Conservation (phyloP, 2,113 vertebrate species). For the Perca flavescens region DNA sequence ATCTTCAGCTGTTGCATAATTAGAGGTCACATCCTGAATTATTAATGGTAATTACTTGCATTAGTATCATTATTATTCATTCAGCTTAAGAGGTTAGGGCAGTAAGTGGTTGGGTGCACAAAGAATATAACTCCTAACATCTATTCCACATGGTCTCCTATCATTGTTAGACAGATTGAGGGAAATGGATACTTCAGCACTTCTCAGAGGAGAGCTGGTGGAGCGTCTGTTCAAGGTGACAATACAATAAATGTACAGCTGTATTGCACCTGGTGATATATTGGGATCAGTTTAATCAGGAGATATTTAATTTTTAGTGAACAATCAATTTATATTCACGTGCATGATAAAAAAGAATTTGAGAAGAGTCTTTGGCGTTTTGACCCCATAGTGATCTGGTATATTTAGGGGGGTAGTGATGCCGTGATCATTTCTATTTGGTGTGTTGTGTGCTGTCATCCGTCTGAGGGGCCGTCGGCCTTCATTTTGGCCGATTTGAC, state of each 20-base stretch:
- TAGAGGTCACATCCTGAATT: constrained; percentile 58
- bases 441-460: no score
- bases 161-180: constrained; percentile 15
- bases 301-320: no score
- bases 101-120: constrained; percentile 60
- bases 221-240: background rate
- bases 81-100: constrained; percentile 60
- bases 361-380: no score
- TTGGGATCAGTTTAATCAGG: background rate
- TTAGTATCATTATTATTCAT: constrained; percentile 73
- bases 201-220: constrained; percentile 5
- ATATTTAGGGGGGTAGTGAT: no score
- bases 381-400: no score
- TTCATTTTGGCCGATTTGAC: no score
- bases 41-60: constrained; percentile 74
- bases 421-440: no score
- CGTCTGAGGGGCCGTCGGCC: no score
- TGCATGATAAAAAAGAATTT: no score
- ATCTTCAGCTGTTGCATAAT: constrained; percentile 51
- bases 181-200: constrained; percentile 26
- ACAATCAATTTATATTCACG: no score
- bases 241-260: background rate
- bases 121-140: constrained; percentile 40
- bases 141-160: constrained; percentile 14
- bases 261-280: background rate